Base-by-base conservation (phyloP, 37 sponge, comb jelly and placozoan species). In the Tethya wilhelma region DNA sequence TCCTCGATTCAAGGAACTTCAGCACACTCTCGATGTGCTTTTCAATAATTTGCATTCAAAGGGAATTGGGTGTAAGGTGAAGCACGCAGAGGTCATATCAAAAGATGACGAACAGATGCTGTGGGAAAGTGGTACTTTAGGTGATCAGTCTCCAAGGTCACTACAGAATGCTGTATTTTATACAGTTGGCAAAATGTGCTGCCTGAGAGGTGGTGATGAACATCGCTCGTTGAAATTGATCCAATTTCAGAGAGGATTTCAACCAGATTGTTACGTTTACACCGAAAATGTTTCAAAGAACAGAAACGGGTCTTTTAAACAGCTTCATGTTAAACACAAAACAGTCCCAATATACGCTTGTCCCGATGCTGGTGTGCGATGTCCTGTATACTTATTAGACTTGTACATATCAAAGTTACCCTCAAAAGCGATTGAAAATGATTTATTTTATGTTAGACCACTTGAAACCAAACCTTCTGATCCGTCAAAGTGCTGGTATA, bases 361-460 rank as follows among this genome's bases (percentile, higher is more conserved):
- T n/a, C 70, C 70, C 1, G 38, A 38, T 38, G 70, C 70, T 69
- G 70, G 70, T 9, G 70, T 43, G 43, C 17, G 70, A 39, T 69
- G 70, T 6, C 70, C 39, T 38, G 70, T 69, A n/a, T 8, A 69
- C n/a, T 26, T 69, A 19, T 6, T 69, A 6, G 70, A 69, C 25
- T 25, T 37, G 6, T 69, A 69, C 70, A 69, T 69, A 20, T 19
- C n/a, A 7, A 32, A 38, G n/a, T 44, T 69, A n/a, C 70, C 70
- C 4, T 44, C 70, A 20, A 23, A 69, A 25, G 70, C 70, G 3
- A 32, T 43, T 11, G n/a, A n/a, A n/a, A n/a, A n/a, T n/a, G n/a
- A n/a, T n/a, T n/a, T n/a, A n/a, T n/a, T n/a, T n/a, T n/a, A n/a
- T n/a, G n/a, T n/a, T n/a, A n/a, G n/a, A n/a, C n/a, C n/a, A n/a